phyloP scores from a whole-genome alignment of 1,140 invertebrate genomes.

The Tetramorium parvispinum region DNA sequence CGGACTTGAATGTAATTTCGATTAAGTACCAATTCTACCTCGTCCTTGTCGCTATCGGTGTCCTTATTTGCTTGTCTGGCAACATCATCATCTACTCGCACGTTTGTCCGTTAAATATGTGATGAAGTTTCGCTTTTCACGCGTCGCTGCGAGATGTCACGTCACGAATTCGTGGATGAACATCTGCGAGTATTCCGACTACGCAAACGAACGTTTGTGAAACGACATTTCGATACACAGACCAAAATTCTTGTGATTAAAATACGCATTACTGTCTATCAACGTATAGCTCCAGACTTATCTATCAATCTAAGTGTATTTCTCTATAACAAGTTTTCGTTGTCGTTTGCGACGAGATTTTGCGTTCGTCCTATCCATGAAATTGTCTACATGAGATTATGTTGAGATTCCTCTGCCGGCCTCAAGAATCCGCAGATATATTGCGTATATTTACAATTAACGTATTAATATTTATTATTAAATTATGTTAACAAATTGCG shows the following conservation, averaged over 20 bases:
- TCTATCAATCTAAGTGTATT: conserved; percentile 18
- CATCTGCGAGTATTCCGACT: conserved; percentile 25
- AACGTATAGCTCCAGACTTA: conserved; percentile 5
- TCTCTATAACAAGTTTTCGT: neutral
- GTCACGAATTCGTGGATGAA: conserved; percentile 4
- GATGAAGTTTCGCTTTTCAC: conserved; percentile 64
- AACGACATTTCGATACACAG: neutral
- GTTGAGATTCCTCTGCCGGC: conserved; percentile 20
- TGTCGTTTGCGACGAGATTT: conserved; percentile 7
- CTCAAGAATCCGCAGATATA: conserved; percentile 23
- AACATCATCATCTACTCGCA: conserved; percentile 86
- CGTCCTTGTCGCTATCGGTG: conserved; percentile 83
- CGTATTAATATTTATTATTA: conserved; percentile 42
- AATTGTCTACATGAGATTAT: conserved; percentile 35
- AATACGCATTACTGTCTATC: conserved; percentile 24
- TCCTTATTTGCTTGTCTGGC: conserved; percentile 85
- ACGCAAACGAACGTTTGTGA: neutral
- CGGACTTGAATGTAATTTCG: conserved; percentile 82
- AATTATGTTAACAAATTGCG: conserved; percentile 47
- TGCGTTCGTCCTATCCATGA: conserved; percentile 6
- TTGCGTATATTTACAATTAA: conserved; percentile 49
- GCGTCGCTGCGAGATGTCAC: neutral
- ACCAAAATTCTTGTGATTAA: conserved; percentile 47
- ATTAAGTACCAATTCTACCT: conserved; percentile 84
- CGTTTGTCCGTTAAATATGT: conserved; percentile 84